Percentiles rank a stretch among this genome's conserved stretches.
phyloP scores from a whole-genome alignment of 2,888 invertebrate genomes.

The Pollenia labialis region DNA sequence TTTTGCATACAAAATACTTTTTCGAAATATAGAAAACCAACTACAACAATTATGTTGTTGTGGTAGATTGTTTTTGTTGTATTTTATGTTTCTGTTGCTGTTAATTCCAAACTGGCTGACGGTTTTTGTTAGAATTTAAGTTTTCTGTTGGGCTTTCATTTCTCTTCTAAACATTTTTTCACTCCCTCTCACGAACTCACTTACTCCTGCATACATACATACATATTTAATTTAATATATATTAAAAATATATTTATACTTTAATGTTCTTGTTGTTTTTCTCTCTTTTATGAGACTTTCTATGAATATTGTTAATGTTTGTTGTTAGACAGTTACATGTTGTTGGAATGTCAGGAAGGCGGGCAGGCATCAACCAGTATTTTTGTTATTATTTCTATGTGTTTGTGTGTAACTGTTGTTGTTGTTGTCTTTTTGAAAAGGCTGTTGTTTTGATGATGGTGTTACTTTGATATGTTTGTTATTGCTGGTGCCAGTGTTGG shows the following conservation, averaged over 20 bases:
- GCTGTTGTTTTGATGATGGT: conserved; percentile 14
- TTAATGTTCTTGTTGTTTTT: conserved; percentile 8
- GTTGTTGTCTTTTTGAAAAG: conserved; percentile 2
- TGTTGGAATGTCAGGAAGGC: not conserved
- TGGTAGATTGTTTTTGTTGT: conserved; percentile 2
- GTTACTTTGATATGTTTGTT: conserved; percentile 33
- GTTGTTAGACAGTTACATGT: conserved; percentile 33
- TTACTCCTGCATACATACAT: not conserved
- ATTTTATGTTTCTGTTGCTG: not conserved
- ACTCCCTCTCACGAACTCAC: not conserved
- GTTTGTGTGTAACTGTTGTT: not conserved
- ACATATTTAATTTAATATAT: no score
- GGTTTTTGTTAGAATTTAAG: conserved; percentile 43
- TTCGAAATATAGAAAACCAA: not conserved
- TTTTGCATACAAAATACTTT: conserved; percentile 18
- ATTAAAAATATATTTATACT: no score
- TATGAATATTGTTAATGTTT: conserved; percentile 34
- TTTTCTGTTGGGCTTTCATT: not conserved
- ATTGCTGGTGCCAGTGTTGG: conserved; percentile 4
- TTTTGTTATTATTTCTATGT: not conserved
- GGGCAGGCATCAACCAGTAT: not conserved
- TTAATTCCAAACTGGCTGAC: conserved; percentile 34
- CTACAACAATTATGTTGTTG: not conserved
- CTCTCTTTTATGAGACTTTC: conserved; percentile 11
- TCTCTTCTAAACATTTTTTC: not conserved